Conservation (phyloP, 2,113 vertebrate genomes). For the Trichomycterus rosablanca region DNA sequence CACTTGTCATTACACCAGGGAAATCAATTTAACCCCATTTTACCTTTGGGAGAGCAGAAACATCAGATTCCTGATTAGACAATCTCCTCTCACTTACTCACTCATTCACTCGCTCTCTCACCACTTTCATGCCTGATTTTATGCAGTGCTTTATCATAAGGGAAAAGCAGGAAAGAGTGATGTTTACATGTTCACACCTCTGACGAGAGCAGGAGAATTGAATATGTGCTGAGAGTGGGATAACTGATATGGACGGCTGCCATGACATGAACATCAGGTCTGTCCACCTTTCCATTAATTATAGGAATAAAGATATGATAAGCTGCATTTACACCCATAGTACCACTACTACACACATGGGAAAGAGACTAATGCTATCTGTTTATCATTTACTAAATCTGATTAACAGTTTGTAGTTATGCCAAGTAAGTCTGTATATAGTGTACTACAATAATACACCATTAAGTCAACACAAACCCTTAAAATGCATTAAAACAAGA, state of each 20-base stretch:
- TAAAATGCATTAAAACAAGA: too few relatives aligned
- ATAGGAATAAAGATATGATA: slow-evolving; percentile 32
- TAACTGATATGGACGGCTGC: slow-evolving; percentile 67
- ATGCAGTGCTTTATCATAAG: slow-evolving; percentile 36
- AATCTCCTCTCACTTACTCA: slow-evolving; percentile 16
- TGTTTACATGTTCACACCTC: slow-evolving; percentile 67
- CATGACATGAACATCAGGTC: slow-evolving; percentile 55
- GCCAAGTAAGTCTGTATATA: too few relatives aligned
- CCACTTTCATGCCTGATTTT: slow-evolving; percentile 20
- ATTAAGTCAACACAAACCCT: too few relatives aligned
- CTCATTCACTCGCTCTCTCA: too few relatives aligned
- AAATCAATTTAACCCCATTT: slow-evolving; percentile 44
- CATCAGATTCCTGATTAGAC: slow-evolving; percentile 22
- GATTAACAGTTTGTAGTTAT: too few relatives aligned
- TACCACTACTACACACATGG: slow-evolving; percentile 8
- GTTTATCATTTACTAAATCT: background rate
- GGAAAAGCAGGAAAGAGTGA: slow-evolving; percentile 43
- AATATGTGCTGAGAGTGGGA: slow-evolving; percentile 53
- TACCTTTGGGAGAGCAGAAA: slow-evolving; percentile 30
- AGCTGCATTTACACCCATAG: slow-evolving; percentile 19
- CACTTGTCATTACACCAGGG: slow-evolving; percentile 37
- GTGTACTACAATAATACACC: too few relatives aligned
- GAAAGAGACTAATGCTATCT: background rate
- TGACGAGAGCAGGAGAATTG: slow-evolving; percentile 50
- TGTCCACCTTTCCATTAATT: slow-evolving; percentile 47